Evolutionary conservation across 1,140 invertebrate genomes (phyloP), one percentile per base, ranked within the genome.

Genomic region (Periplaneta americana): DNA sequence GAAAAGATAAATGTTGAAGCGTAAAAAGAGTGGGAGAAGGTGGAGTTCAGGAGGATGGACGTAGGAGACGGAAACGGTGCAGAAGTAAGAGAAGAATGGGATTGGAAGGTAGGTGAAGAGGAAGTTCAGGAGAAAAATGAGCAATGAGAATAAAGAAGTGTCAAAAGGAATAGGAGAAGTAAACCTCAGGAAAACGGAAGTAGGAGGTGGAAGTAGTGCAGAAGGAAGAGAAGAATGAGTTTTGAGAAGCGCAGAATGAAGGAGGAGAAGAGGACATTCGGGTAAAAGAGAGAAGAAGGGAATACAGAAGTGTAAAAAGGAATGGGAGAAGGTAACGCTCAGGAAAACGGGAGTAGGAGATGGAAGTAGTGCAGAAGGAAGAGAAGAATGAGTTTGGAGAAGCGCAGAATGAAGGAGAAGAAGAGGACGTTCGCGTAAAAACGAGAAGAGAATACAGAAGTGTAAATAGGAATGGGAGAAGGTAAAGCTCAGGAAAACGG

Each of bases 161-260:
- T 79, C 80, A 75, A 80, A 82, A 82, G 79, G 36, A 34, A 79
- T 34, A 57, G 81, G 81, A 74, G 81, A 79, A 34, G 48, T 76
- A 18, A 74, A 82, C 75, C 39, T 31, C 35, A 28, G 31, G n/a
- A n/a, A 66, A 33, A 81, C 0, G 0, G 10, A 36, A 34, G 74
- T 32, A 81, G 33, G 32, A 74, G 34, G 22, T 34, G 28, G 35
- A 74, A 31, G 74, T 22, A 17, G 36, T 22, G 80, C 28, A 33
- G 74, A 74, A 28, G 32, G 74, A 74, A 10, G 32, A 10, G 10
- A 28, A 74, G 10, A 74, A 28, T 10, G 74, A 74, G 74, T 28
- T 74, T 28, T 10, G 32, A 74, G n/a, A 10, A n/a, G 74, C 10
- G n/a, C 22, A 31, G 32, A 10, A 74, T 10, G 32, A 10, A 74